These are phyloP conservation scores for Parasteatoda lunata DNA, from an alignment of 2,888 invertebrate species.

Conservation along the genomic window DNA sequence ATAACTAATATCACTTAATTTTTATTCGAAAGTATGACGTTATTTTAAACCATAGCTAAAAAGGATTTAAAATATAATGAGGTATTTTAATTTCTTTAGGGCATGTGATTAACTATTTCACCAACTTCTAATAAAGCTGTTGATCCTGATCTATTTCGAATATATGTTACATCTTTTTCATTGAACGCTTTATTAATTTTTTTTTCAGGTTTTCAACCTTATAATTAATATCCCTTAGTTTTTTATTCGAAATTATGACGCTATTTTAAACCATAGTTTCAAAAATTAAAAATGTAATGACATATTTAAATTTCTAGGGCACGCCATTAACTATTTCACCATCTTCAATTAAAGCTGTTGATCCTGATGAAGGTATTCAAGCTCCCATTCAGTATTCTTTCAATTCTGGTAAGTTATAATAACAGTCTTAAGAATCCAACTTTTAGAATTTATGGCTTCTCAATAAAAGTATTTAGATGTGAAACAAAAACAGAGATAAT, in stretches of 20 bases:
- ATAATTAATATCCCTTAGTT: neutral
- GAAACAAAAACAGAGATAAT: too few species aligned
- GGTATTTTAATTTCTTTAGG: too few species aligned
- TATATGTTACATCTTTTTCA: too few species aligned
- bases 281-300: neutral
- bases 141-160: too few species aligned
- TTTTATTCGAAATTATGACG: neutral
- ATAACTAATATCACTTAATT: neutral
- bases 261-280: neutral
- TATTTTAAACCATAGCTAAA: neutral
- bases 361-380: constrained; percentile 87
- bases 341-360: constrained; percentile 77
- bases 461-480: too few species aligned
- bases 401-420: constrained; percentile 75
- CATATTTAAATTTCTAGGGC: constrained; percentile 73
- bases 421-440: too few species aligned
- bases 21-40: neutral
- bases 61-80: too few species aligned
- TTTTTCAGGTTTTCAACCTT: neutral
- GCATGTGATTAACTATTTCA: too few species aligned
- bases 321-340: constrained; percentile 78
- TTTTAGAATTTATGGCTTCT: too few species aligned
- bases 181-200: neutral
- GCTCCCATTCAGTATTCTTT: constrained; percentile 83
- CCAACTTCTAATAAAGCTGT: too few species aligned